Conservation (phyloP, 2,797 vertebrate genomes). For the Falco cherrug region DNA sequence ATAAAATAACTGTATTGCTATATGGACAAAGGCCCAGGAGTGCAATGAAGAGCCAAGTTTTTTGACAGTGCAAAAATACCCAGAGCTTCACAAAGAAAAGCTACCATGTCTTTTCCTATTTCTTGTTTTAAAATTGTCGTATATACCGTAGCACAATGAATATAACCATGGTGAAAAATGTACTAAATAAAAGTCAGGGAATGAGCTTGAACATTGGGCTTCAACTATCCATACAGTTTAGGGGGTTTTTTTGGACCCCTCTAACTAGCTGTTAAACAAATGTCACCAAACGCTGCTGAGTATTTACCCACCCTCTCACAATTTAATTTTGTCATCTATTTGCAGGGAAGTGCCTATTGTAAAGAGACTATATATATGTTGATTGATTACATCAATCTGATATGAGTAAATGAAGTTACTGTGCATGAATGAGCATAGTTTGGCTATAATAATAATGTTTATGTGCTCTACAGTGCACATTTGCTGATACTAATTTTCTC, state of each 20-base stretch:
- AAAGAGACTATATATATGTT: not conserved
- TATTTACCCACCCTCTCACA: not conserved
- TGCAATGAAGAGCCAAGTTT: not conserved
- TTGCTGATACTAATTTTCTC: not conserved
- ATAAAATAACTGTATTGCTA: not conserved
- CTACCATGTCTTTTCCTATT: not conserved
- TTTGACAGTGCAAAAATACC: not conserved
- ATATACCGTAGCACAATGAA: not conserved
- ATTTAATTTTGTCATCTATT: not conserved
- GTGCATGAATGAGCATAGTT: not conserved
- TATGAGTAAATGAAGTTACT: not conserved
- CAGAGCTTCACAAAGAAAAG: not conserved
- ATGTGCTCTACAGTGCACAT: not conserved
- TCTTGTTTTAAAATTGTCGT: not conserved
- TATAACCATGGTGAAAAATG: not conserved
- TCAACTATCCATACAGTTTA: not conserved
- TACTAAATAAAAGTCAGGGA: not conserved
- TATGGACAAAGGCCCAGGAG: not conserved
- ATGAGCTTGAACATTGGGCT: not conserved
- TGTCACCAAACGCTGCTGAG: accelerated
- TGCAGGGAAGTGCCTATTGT: not conserved
- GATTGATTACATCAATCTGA: not conserved
- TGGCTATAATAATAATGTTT: not conserved
- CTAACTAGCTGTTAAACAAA: not conserved
- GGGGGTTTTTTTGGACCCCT: not conserved